phyloP scores from a whole-genome alignment of 2,797 vertebrate species.

The Triplophysa yarkandensis region DNA sequence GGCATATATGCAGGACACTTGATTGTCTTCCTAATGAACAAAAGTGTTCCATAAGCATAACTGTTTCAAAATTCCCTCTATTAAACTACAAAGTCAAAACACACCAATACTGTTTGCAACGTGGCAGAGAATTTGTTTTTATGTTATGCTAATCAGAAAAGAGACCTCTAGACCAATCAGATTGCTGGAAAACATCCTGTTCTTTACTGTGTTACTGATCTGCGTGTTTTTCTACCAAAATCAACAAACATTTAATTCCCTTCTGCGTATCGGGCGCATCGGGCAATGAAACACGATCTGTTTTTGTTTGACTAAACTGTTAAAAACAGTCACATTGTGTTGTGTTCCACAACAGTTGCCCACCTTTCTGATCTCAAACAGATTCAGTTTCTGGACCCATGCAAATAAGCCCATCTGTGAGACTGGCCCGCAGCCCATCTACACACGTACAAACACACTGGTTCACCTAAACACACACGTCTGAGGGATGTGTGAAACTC shows the following conservation, averaged over 20 bases:
- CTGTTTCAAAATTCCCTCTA: too few relatives aligned
- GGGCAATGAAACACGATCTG: conserved; percentile 43
- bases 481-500: background rate
- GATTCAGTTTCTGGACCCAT: conserved; percentile 34
- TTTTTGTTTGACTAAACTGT: conserved; percentile 33
- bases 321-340: conserved; percentile 7
- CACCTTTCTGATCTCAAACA: conserved; percentile 31
- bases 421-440: conserved; percentile 6
- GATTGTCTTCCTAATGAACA: conserved; percentile 9
- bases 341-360: conserved; percentile 40
- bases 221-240: conserved; percentile 17
- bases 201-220: background rate
- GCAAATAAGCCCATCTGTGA: conserved; percentile 52
- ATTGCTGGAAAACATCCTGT: conserved; percentile 5
- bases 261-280: conserved; percentile 21
- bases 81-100: background rate
- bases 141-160: conserved; percentile 14
- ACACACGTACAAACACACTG: background rate
- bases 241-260: conserved; percentile 47
- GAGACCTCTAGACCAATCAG: conserved; percentile 4
- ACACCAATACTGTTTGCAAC: background rate
- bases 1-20: background rate
- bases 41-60: background rate
- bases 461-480: conserved; percentile 79
- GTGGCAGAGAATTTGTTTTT: conserved; percentile 1